Percentiles rank a stretch among this genome's conserved stretches.
phyloP scores from a whole-genome alignment of 2,797 vertebrate genomes.

The Sebastes umbrosus region DNA sequence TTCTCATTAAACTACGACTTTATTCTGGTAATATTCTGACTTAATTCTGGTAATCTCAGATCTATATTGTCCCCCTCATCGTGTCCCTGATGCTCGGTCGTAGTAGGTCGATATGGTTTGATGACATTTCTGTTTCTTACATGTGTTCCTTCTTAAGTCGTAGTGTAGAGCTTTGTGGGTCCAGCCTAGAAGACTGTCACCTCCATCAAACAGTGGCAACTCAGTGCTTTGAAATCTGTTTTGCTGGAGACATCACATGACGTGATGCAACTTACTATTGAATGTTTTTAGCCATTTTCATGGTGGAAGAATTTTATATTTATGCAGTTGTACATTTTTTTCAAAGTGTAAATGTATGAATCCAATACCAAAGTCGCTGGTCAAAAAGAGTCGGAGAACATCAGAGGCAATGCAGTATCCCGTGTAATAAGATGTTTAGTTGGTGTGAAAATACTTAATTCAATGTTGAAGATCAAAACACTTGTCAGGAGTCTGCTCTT shows the following conservation, averaged over 20 bases:
- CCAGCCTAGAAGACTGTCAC: constrained; percentile 81
- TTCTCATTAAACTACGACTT: too few relatives aligned
- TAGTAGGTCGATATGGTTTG: constrained; percentile 69
- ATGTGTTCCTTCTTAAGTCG: constrained; percentile 82
- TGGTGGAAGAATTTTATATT: constrained; percentile 99
- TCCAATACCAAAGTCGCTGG: constrained; percentile 99
- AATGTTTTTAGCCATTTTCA: constrained; percentile 99
- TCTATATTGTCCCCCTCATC: too few relatives aligned
- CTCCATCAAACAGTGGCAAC: constrained; percentile 83
- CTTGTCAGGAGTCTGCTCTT: constrained; percentile 93
- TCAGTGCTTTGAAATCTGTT: constrained; percentile 88
- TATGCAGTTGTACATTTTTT: constrained; percentile 99
- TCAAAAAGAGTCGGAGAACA: constrained; percentile 90
- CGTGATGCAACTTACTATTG: constrained; percentile 96
- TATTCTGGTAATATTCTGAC: too few relatives aligned
- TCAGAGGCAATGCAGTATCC: constrained; percentile 97
- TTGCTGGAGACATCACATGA: constrained; percentile 91
- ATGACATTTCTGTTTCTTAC: constrained; percentile 83
- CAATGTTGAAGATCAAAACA: constrained; percentile 95
- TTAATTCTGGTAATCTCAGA: too few relatives aligned
- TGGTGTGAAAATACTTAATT: constrained; percentile 88
- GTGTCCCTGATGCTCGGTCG: too few relatives aligned
- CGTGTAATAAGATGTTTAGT: constrained; percentile 93
- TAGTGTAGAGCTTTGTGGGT: constrained; percentile 85
- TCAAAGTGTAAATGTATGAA: constrained; percentile 97